phyloP scores from a whole-genome alignment of 2,797 vertebrate species.

The Acanthis flammea region DNA sequence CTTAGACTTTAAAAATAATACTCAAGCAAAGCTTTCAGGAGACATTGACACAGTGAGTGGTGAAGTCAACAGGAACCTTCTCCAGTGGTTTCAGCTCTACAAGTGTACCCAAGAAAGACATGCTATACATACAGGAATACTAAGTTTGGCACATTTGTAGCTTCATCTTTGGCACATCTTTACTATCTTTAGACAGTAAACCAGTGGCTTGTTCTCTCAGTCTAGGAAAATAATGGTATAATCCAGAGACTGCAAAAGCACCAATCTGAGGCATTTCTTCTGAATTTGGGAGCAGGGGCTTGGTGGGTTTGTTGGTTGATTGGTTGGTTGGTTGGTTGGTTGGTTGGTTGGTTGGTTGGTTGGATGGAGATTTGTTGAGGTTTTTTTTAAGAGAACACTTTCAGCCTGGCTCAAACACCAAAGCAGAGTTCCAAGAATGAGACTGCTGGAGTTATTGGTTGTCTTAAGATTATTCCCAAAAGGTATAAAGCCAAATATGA shows the following conservation, averaged over 20 bases:
- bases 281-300: accelerated
- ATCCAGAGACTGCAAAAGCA: background rate
- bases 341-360: background rate
- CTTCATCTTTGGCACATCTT: no score
- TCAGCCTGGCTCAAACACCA: background rate
- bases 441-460: background rate
- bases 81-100: background rate
- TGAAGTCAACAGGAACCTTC: background rate
- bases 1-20: background rate
- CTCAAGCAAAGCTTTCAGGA: background rate
- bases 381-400: background rate
- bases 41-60: background rate
- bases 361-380: background rate
- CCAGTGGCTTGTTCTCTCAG: background rate
- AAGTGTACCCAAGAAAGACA: background rate
- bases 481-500: background rate
- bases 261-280: background rate
- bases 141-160: background rate
- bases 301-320: background rate
- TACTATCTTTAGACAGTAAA: background rate
- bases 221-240: background rate
- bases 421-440: background rate
- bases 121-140: background rate
- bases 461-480: background rate
- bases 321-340: background rate